Evolutionary conservation across 2,888 invertebrate genomes (phyloP).

Genomic region (Lordiphosa andalusiaca): DNA sequence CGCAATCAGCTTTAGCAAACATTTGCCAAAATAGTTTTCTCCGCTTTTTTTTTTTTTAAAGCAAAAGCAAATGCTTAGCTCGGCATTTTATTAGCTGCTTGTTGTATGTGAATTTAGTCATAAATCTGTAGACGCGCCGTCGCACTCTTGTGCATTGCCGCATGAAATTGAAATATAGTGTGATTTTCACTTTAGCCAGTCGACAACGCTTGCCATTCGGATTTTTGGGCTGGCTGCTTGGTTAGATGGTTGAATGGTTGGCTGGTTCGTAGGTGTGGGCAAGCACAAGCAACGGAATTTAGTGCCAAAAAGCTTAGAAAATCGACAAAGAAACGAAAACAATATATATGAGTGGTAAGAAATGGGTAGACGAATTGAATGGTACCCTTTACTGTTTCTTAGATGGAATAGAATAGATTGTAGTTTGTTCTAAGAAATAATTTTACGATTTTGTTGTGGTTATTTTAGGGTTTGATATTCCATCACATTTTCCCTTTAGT

Average conservation of each 20-base stretch:
- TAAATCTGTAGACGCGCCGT: constrained; percentile 66
- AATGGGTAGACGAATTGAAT: background rate
- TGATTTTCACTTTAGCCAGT: constrained; percentile 66
- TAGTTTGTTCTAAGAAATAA: too few relatives aligned
- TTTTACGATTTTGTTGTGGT: too few relatives aligned
- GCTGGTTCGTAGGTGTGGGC: background rate
- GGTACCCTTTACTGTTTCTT: background rate
- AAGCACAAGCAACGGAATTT: constrained; percentile 48
- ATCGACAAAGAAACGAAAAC: constrained; percentile 20
- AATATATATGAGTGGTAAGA: background rate
- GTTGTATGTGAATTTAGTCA: constrained; percentile 70
- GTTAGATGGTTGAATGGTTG: constrained; percentile 1
- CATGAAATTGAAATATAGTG: constrained; percentile 75
- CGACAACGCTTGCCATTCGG: constrained; percentile 11
- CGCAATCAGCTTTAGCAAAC: constrained; percentile 68
- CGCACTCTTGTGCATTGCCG: constrained; percentile 60
- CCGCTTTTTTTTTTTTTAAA: constrained; percentile 42
- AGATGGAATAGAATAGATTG: too few relatives aligned
- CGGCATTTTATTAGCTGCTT: constrained; percentile 70
- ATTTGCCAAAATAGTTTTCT: constrained; percentile 63
- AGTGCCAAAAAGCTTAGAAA: constrained; percentile 51
- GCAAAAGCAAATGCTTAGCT: constrained; percentile 62
- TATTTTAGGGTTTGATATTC: too few relatives aligned
- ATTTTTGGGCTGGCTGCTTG: background rate
- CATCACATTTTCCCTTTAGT: too few relatives aligned